These are phyloP conservation scores for Prenolepis imparis DNA, from an alignment of 2,888 invertebrate genomes.

Conservation along the genomic window DNA sequence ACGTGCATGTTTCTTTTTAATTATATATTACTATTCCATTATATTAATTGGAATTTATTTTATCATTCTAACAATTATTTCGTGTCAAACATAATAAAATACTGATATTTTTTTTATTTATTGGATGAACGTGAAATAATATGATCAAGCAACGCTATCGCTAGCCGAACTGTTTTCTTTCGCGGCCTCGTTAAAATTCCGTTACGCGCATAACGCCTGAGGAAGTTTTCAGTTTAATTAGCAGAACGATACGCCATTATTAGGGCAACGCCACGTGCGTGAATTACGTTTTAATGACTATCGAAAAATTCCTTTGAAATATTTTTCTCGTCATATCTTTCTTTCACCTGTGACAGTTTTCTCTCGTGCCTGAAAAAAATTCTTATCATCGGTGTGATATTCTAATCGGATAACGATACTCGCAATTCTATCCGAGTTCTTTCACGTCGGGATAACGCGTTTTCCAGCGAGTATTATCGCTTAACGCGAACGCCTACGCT, in stretches of 20 bases:
- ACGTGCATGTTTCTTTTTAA: background rate
- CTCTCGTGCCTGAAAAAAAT: constrained; percentile 21
- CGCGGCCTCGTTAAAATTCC: constrained; percentile 38
- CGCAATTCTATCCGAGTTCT: constrained; percentile 66
- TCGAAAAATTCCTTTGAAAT: constrained; percentile 12
- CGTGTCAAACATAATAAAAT: background rate
- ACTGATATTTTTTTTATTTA: background rate
- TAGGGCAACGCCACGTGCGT: constrained; percentile 7
- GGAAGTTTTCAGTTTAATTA: constrained; percentile 41
- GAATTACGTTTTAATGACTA: background rate
- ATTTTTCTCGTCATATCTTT: background rate
- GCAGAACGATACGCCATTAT: constrained; percentile 36
- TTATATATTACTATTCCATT: background rate
- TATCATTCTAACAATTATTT: background rate
- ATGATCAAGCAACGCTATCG: background rate
- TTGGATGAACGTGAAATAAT: background rate
- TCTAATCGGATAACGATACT: constrained; percentile 61
- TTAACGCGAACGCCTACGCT: constrained; percentile 69
- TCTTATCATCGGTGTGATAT: constrained; percentile 51
- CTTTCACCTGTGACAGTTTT: background rate
- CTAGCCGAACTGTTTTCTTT: background rate
- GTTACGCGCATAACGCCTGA: constrained; percentile 24
- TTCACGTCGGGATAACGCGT: constrained; percentile 67
- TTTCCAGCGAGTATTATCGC: constrained; percentile 69
- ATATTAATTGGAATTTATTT: background rate